Evolutionary conservation across 37 sponge, comb jelly and placozoan species (phyloP), one percentile per base, ranked within the genome.

Genomic region (Theonella swinhoei): DNA sequence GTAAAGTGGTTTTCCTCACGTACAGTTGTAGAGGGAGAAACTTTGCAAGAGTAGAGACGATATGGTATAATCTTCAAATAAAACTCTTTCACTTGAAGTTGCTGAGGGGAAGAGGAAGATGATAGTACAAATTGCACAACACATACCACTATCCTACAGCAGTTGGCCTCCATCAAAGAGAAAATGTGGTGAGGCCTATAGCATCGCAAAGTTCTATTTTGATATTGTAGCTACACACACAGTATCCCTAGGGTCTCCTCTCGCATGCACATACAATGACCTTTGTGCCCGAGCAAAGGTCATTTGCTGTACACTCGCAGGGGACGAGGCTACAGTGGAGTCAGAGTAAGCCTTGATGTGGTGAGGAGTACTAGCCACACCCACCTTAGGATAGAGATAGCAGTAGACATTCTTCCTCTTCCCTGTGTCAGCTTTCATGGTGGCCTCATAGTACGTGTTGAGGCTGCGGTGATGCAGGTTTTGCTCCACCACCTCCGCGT

Each of bases 1-100:
- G 37, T 70, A 26, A 32, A 33, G 38, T 39, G 36, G 5, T 17
- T 11, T 29, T 26, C 39, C 1, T 54, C 9, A n/a, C 90, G 37
- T 73, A 88, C 95, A 42, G 54, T 88, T 1, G 95, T 95, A 5
- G 80, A 75, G 1, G 95, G 95, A 62, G 83, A 85, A 38, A 95
- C 84, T 74, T 91, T 79, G 66, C 88, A 91, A 0, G 89, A 81
- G 84, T 61, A 91, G 14, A 85, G 4, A 59, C 85, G 83, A 19
- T 86, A 88, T 29, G 95, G 95, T 40, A 95, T 79, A 31, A 92
- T 22, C 47, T 83, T 84, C 67, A 88, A 42, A 65, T 80, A 88
- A 76, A 83, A 95, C 68, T 95, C 95, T 39, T 72, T 84, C 28
- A 95, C 81, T 79, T 85, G 85, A 32, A 95, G 72, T 91, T 95